phyloP scores from a whole-genome alignment of 2,888 invertebrate genomes.

The Drosophila monieri region DNA sequence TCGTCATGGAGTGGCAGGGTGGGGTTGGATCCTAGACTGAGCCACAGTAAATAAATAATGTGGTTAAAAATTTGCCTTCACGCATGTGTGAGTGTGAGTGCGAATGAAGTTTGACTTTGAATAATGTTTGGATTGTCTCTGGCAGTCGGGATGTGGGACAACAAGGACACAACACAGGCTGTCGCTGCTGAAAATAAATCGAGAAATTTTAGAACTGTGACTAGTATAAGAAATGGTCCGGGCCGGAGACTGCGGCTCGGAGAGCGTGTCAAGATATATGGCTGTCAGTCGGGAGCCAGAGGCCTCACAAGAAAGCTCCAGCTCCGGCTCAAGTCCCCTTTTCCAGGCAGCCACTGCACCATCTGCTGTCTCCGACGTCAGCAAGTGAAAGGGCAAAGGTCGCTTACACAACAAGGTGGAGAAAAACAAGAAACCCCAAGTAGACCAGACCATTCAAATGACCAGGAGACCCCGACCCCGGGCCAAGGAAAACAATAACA shows the following conservation, averaged over 20 bases:
- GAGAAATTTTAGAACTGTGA: constrained; percentile 79
- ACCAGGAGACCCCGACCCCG: constrained; percentile 2
- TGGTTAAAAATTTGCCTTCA: constrained; percentile 74
- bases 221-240: constrained; percentile 76
- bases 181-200: constrained; percentile 68
- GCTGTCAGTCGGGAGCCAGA: constrained; percentile 59
- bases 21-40: constrained; percentile 11
- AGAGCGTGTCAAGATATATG: constrained; percentile 75
- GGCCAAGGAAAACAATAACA: neutral
- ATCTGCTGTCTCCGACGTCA: constrained; percentile 65
- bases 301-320: constrained; percentile 29
- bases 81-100: constrained; percentile 48
- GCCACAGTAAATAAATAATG: constrained; percentile 77
- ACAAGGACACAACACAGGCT: constrained; percentile 50
- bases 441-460: constrained; percentile 21
- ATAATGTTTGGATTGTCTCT: constrained; percentile 79
- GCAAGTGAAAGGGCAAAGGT: constrained; percentile 35
- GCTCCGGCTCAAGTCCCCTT: constrained; percentile 65
- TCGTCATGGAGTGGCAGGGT: neutral
- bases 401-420: constrained; percentile 57
- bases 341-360: constrained; percentile 51
- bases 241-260: constrained; percentile 56
- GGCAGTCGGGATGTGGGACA: constrained; percentile 48
- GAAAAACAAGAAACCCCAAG: constrained; percentile 46
- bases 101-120: constrained; percentile 80